These are phyloP conservation scores for Eupithecia pulchellata DNA, from an alignment of 2,888 invertebrate species.

Conservation along the genomic window DNA sequence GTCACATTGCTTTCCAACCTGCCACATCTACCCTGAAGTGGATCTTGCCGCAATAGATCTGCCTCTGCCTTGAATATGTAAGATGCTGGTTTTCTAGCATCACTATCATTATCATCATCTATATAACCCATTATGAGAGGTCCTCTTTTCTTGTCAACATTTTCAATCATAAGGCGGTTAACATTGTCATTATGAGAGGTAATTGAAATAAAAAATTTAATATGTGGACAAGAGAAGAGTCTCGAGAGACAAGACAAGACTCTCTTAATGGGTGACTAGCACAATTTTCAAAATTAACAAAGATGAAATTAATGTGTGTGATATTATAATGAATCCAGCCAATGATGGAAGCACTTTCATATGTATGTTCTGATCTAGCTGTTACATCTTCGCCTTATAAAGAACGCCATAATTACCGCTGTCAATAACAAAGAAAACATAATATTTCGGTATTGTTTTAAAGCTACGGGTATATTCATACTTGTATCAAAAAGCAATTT, in stretches of 20 bases:
- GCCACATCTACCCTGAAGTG: not conserved
- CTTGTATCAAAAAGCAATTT: constrained; percentile 52
- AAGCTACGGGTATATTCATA: not conserved
- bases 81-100: not conserved
- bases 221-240: too few relatives aligned
- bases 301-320: not conserved
- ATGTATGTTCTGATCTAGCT: constrained; percentile 7
- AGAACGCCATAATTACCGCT: constrained; percentile 38
- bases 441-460: constrained; percentile 51
- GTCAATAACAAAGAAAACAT: constrained; percentile 59
- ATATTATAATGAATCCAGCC: not conserved
- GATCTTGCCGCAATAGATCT: not conserved
- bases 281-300: not conserved
- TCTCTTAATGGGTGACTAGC: too few relatives aligned
- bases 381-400: constrained; percentile 22
- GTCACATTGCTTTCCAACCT: not conserved
- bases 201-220: too few relatives aligned
- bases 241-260: too few relatives aligned
- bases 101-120: not conserved
- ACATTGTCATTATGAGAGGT: too few relatives aligned
- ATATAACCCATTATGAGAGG: not conserved
- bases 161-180: not conserved
- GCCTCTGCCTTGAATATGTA: not conserved
- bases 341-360: not conserved
- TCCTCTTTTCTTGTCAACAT: not conserved